Conservation (phyloP, 2,113 vertebrate species). For the Brachypodius melanocephalos region DNA sequence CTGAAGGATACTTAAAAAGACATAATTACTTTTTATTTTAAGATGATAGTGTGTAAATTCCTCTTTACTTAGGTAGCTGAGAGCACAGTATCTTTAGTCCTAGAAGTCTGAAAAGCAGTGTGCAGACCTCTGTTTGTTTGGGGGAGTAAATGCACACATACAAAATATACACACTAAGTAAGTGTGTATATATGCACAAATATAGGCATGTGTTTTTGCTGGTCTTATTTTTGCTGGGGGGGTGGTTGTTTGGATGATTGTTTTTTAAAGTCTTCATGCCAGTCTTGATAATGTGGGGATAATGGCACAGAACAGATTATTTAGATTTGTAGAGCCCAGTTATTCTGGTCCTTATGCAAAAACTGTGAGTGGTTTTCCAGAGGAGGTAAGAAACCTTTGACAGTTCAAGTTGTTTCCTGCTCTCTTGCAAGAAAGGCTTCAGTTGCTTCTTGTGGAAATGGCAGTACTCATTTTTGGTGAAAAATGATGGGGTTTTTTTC, state of each 20-base stretch:
- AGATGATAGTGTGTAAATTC: background rate
- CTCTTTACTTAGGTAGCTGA: background rate
- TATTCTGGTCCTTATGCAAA: background rate
- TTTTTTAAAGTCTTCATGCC: background rate
- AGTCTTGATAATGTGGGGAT: background rate
- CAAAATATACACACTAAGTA: background rate
- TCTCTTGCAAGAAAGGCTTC: background rate
- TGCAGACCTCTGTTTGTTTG: background rate
- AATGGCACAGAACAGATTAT: background rate
- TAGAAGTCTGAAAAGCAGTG: background rate
- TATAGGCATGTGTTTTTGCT: background rate
- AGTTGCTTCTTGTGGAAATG: background rate
- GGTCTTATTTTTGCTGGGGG: background rate
- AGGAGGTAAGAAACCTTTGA: background rate
- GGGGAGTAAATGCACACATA: background rate
- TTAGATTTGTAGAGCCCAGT: background rate
- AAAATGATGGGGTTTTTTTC: rapidly evolving
- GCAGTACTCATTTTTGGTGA: background rate
- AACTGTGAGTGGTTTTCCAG: background rate
- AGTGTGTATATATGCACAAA: background rate
- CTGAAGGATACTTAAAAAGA: background rate
- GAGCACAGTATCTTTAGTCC: background rate
- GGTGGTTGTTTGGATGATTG: background rate
- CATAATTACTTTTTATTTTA: background rate
- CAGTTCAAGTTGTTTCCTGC: background rate